phyloP scores from a whole-genome alignment of 2,888 invertebrate genomes.

The Nephrotoma flavescens region DNA sequence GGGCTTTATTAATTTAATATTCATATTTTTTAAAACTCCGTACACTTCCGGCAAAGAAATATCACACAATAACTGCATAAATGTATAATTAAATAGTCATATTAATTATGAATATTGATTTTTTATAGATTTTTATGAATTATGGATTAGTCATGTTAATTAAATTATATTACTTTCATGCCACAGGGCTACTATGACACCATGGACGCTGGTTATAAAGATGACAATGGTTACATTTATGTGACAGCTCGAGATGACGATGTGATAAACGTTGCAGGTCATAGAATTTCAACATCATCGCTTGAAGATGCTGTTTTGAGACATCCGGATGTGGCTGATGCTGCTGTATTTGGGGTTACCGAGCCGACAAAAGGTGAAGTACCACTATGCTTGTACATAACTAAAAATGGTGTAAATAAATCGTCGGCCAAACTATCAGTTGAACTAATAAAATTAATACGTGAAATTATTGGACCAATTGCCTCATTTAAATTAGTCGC shows the following conservation, averaged over 20 bases:
- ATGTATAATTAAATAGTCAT: background rate
- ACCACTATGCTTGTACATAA: conserved; percentile 74
- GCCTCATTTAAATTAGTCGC: conserved; percentile 73
- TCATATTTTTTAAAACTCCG: background rate
- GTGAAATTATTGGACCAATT: conserved; percentile 47
- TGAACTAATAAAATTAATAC: conserved; percentile 28
- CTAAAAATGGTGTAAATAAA: conserved; percentile 34
- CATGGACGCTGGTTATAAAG: conserved; percentile 84
- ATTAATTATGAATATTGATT: background rate
- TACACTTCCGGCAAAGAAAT: background rate
- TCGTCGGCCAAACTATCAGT: conserved; percentile 23
- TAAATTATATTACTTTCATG: background rate
- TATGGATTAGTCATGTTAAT: background rate
- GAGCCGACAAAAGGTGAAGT: conserved; percentile 83
- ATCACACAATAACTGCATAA: background rate
- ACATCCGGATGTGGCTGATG: conserved; percentile 75
- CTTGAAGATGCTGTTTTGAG: conserved; percentile 79
- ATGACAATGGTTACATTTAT: conserved; percentile 69
- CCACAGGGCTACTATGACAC: conserved; percentile 52
- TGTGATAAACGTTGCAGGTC: conserved; percentile 87
- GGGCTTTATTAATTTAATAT: background rate
- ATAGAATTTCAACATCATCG: conserved; percentile 76
- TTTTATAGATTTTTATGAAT: background rate
- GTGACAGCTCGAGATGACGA: conserved; percentile 88
- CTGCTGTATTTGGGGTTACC: conserved; percentile 79